Conservation (phyloP, 2,888 invertebrate genomes). For the Athalia rosae region DNA sequence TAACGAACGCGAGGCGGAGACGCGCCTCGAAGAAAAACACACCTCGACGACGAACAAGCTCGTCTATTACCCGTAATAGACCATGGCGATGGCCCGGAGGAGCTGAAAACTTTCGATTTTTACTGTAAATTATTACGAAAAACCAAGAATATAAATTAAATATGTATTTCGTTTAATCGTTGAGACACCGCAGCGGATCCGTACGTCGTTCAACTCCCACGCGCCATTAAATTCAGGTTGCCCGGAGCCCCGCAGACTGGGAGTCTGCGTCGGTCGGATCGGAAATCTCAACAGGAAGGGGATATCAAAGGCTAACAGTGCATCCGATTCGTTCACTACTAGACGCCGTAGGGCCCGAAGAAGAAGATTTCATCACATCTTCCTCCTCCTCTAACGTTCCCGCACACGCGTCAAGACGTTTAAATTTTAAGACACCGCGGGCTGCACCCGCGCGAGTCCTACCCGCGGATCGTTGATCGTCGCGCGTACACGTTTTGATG, state of each 20-base stretch:
- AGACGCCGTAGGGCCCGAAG: constrained; percentile 45
- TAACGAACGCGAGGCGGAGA: too few relatives aligned
- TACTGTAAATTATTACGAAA: background rate
- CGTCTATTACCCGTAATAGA: too few relatives aligned
- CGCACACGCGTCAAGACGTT: constrained; percentile 17
- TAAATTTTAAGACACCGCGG: background rate
- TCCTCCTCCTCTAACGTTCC: constrained; percentile 13
- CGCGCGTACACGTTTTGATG: background rate
- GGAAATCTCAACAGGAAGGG: constrained; percentile 28
- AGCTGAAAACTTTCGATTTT: background rate
- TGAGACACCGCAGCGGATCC: background rate
- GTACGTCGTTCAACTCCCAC: constrained; percentile 17
- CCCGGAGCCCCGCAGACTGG: constrained; percentile 32
- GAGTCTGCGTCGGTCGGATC: constrained; percentile 22
- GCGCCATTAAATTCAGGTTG: constrained; percentile 27
- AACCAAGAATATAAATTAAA: background rate
- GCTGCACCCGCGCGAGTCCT: background rate
- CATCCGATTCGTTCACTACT: constrained; percentile 52
- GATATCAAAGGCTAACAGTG: constrained; percentile 51
- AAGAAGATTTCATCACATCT: constrained; percentile 46
- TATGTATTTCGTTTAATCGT: background rate
- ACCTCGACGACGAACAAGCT: constrained; percentile 26
- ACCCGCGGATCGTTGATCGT: constrained; percentile 21
- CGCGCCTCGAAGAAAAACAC: too few relatives aligned
- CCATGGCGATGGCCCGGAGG: too few relatives aligned